phyloP scores from a whole-genome alignment of 2,888 invertebrate genomes.

The Hydrotaea cyrtoneurina region DNA sequence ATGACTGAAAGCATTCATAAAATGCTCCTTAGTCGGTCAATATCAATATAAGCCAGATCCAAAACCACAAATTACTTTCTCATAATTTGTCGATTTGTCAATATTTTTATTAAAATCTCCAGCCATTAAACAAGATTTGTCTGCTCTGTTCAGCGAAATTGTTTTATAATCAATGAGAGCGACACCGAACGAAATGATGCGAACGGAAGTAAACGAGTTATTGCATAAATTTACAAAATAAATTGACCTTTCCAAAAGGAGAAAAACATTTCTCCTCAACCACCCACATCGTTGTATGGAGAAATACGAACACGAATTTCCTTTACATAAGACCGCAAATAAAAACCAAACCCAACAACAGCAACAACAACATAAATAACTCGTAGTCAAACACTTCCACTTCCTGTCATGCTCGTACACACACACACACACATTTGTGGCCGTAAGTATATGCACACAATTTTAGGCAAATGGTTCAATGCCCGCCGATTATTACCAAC shows the following conservation, averaged over 20 bases:
- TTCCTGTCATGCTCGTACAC: slow-evolving; percentile 11
- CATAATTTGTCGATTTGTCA: too few species aligned
- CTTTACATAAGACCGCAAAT: slow-evolving; percentile 13
- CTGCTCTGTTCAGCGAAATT: too few species aligned
- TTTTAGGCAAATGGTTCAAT: slow-evolving; percentile 19
- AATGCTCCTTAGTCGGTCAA: too few species aligned
- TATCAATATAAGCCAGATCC: too few species aligned
- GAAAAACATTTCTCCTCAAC: neutral
- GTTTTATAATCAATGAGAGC: too few species aligned
- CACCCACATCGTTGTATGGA: slow-evolving; percentile 1
- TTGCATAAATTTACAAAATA: slow-evolving; percentile 19
- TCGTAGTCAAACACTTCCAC: neutral
- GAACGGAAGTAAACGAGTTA: neutral
- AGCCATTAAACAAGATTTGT: too few species aligned
- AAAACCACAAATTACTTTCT: too few species aligned
- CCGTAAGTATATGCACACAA: neutral
- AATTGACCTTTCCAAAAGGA: neutral
- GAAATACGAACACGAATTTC: neutral
- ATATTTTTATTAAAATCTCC: too few species aligned
- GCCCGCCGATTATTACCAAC: neutral
- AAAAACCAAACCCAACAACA: neutral
- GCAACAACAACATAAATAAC: too few species aligned
- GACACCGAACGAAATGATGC: neutral
- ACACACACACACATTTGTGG: too few species aligned
- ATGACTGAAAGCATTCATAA: too few species aligned